phyloP scores from a whole-genome alignment of 1,140 invertebrate species.

The Drosophila repleta region DNA sequence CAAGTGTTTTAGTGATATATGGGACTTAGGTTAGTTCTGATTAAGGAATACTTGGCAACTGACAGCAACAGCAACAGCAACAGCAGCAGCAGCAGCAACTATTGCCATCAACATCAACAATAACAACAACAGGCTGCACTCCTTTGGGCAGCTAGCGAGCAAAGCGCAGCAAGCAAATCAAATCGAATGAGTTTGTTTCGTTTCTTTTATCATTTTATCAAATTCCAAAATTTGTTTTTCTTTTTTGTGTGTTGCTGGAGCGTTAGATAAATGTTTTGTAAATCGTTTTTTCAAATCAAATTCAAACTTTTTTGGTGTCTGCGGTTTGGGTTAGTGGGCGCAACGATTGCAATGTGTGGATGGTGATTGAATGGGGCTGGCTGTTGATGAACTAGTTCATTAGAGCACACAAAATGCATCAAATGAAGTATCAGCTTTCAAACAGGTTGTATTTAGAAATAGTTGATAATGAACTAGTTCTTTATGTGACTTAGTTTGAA shows the following conservation, averaged over 20 bases:
- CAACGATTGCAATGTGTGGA: constrained; percentile 15
- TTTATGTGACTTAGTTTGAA: background rate
- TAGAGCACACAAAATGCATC: background rate
- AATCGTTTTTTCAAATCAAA: constrained; percentile 53
- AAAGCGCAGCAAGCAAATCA: constrained; percentile 80
- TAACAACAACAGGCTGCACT: constrained; percentile 35
- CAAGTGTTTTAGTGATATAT: constrained; percentile 2
- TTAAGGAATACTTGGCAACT: constrained; percentile 41
- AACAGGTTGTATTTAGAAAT: background rate
- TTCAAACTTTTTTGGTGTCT: constrained; percentile 12
- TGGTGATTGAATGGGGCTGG: background rate
- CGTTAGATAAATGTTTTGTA: constrained; percentile 76
- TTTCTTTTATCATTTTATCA: constrained; percentile 20
- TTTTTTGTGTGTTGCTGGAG: constrained; percentile 59
- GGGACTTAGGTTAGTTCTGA: constrained; percentile 43
- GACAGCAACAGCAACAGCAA: constrained; percentile 19
- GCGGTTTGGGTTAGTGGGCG: constrained; percentile 29
- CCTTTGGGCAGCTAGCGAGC: constrained; percentile 61
- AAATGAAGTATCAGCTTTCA: background rate
- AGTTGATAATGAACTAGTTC: background rate
- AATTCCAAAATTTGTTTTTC: constrained; percentile 20
- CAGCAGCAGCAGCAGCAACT: constrained; percentile 27
- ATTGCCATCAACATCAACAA: constrained; percentile 15
- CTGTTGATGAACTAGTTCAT: constrained; percentile 7
- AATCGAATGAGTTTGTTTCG: constrained; percentile 67